Base-by-base conservation (phyloP, 1,140 invertebrate species). In the Latrodectus geometricus region DNA sequence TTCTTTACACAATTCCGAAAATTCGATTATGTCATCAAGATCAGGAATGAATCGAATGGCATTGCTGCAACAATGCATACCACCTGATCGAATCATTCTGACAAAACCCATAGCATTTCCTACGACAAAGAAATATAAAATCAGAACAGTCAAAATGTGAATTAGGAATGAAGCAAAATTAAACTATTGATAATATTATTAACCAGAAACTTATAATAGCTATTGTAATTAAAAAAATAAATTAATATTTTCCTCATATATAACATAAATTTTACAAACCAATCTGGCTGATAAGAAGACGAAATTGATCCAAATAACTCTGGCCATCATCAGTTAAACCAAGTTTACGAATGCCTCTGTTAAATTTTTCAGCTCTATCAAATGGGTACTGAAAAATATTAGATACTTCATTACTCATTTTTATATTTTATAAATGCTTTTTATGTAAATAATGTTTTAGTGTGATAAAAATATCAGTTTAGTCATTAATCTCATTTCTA, bases 101-200 rank as follows among this genome's bases (percentile, higher is more conserved):
- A 99, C 96, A 90, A 98, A 99, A 9, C 98, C 98, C 92, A 99
- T 94, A 2, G 97, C 96, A 92, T 99, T 99, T 15, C 98, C 95
- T 94, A 85, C 21, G 76, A 86, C 54, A 17, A 74, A 77, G n/a
- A 54, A 74, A 11, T 11, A n/a, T 48, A 74, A 15, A 75, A 4
- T 21, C 11, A 74, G 35, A 48, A n/a, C n/a, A n/a, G n/a, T n/a
- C n/a, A n/a, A n/a, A n/a, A n/a, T n/a, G n/a, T n/a, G n/a, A n/a
- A n/a, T n/a, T n/a, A n/a, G n/a, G n/a, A n/a, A n/a, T n/a, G n/a
- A n/a, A n/a, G n/a, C n/a, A n/a, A n/a, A n/a, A n/a, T n/a, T n/a
- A n/a, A n/a, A n/a, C n/a, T n/a, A n/a, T n/a, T n/a, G n/a, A n/a
- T n/a, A n/a, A n/a, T n/a, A n/a, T n/a, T n/a, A n/a, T n/a, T n/a